Percentiles rank a stretch among this genome's conserved stretches.
phyloP scores from a whole-genome alignment of 2,797 vertebrate species.

The Eutrigla gurnardus region DNA sequence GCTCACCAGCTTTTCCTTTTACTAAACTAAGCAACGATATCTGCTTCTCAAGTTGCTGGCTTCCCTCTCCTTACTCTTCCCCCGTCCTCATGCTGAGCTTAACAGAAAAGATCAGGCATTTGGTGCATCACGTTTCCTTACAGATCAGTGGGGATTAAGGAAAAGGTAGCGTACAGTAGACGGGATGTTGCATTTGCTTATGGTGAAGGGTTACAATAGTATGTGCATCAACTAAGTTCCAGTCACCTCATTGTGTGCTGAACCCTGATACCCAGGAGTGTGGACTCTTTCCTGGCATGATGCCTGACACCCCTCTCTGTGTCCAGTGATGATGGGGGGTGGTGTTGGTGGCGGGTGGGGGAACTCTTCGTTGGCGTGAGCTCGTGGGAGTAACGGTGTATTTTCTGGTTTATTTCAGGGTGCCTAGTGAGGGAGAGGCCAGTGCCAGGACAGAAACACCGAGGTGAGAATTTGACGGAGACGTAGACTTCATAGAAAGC shows the following conservation, averaged over 20 bases:
- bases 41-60: conserved; percentile 52
- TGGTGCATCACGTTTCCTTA: conserved; percentile 18
- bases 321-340: conserved; percentile 59
- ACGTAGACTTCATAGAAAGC: background rate
- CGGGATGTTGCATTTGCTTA: conserved; percentile 46
- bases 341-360: conserved; percentile 27
- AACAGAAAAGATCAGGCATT: conserved; percentile 32
- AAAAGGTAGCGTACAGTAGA: conserved; percentile 49
- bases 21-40: conserved; percentile 62
- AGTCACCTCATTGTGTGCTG: conserved; percentile 67
- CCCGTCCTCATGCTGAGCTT: conserved; percentile 36
- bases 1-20: conserved; percentile 56
- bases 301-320: conserved; percentile 71
- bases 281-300: conserved; percentile 80
- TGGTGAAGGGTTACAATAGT: conserved; percentile 38
- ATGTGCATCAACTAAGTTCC: conserved; percentile 6
- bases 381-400: conserved; percentile 58
- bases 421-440: conserved; percentile 96
- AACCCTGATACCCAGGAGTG: conserved; percentile 67
- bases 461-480: conserved; percentile 88
- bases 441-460: conserved; percentile 94
- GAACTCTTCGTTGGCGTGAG: background rate
- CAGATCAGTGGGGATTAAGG: conserved; percentile 67
- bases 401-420: conserved; percentile 88
- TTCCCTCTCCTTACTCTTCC: conserved; percentile 69